A percentile compares a stretch with the other conserved stretches of the same genome.
These are phyloP conservation scores for Copidosoma floridanum DNA, from an alignment of 1,140 invertebrate species.

Conservation along the genomic window DNA sequence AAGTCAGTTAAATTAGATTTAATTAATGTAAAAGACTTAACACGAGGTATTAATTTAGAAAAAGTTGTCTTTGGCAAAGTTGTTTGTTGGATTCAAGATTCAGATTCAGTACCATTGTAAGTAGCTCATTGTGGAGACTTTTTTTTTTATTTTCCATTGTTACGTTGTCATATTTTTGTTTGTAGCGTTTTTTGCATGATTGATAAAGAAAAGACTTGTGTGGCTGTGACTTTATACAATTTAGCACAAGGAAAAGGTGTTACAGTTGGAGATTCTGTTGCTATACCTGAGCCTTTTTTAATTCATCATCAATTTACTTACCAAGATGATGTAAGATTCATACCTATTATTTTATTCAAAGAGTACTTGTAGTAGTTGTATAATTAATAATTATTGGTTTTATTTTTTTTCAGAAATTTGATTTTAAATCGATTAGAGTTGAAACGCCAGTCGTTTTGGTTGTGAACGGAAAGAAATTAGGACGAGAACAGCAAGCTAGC, in stretches of 20 bases:
- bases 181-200: constrained; percentile 78
- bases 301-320: constrained; percentile 63
- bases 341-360: neutral
- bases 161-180: constrained; percentile 39
- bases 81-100: constrained; percentile 74
- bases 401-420: constrained; percentile 62
- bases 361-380: no score
- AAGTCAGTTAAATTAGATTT: constrained; percentile 60
- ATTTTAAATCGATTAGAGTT: constrained; percentile 71
- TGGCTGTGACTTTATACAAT: constrained; percentile 80
- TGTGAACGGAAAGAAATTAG: constrained; percentile 73
- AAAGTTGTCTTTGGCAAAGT: constrained; percentile 77
- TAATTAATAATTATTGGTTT: constrained; percentile 1
- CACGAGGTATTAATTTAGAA: constrained; percentile 62
- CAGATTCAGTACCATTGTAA: constrained; percentile 78
- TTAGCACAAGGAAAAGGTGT: constrained; percentile 76
- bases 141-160: no score
- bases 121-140: constrained; percentile 35
- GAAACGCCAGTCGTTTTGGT: constrained; percentile 73
- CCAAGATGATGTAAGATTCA: constrained; percentile 59
- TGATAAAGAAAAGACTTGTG: constrained; percentile 69
- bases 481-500: constrained; percentile 68
- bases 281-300: constrained; percentile 76
- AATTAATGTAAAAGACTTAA: constrained; percentile 56
- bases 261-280: constrained; percentile 80